Conservation (phyloP, 2,888 invertebrate species). For the Coelopa pilipes region DNA sequence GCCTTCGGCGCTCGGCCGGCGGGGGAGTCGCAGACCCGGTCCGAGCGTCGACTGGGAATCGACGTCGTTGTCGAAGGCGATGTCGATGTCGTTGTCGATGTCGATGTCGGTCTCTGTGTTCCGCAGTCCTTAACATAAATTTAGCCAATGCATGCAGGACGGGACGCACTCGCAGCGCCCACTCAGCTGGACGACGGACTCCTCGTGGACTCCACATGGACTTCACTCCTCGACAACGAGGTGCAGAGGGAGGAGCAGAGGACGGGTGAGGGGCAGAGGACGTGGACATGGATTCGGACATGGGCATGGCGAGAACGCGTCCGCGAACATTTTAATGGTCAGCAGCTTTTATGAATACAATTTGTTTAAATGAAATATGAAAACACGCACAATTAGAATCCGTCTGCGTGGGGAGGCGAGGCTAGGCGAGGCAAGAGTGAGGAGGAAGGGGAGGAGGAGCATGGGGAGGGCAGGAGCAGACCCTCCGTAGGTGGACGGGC, state of each 20-base stretch:
- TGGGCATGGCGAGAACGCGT: too few relatives aligned
- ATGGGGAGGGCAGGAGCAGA: neutral
- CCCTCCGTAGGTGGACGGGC: too few relatives aligned
- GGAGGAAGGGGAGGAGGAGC: too few relatives aligned
- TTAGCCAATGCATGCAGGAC: constrained; percentile 22
- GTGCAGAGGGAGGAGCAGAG: neutral
- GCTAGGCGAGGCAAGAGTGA: too few relatives aligned
- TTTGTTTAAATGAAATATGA: constrained; percentile 31
- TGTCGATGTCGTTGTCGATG: too few relatives aligned
- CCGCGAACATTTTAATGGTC: constrained; percentile 12
- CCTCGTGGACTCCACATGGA: neutral
- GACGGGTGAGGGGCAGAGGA: neutral
- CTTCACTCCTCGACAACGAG: neutral
- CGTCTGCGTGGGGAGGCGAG: too few relatives aligned
- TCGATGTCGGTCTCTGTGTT: constrained; percentile 6
- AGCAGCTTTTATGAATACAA: constrained; percentile 8
- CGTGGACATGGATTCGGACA: too few relatives aligned
- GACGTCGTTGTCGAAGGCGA: too few relatives aligned
- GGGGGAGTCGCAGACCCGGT: constrained; percentile 36
- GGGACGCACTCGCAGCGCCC: constrained; percentile 16
- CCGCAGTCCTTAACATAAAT: constrained; percentile 31
- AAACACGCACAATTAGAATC: constrained; percentile 29
- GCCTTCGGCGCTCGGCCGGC: constrained; percentile 60
- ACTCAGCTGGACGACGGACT: constrained; percentile 7
- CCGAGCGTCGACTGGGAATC: neutral